Percentiles rank a stretch among this genome's conserved stretches.
phyloP scores from a whole-genome alignment of 2,888 invertebrate species.

The Nomada flava region DNA sequence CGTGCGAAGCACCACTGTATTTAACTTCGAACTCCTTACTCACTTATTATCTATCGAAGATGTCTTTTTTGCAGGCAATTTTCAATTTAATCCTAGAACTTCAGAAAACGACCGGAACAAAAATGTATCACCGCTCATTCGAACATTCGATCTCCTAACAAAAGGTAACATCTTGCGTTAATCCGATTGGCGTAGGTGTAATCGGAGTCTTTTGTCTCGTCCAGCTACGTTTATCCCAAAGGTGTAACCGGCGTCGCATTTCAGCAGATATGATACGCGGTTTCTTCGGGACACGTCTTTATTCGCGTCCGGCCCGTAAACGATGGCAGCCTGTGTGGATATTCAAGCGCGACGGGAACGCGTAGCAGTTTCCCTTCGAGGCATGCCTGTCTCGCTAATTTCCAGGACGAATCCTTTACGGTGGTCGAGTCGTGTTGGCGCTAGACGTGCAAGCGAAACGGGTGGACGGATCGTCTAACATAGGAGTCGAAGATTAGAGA shows the following conservation, averaged over 20 bases:
- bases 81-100: too few relatives aligned
- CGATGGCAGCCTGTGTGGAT: neutral
- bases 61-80: too few relatives aligned
- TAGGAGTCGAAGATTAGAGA: conserved; percentile 3
- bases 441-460: neutral
- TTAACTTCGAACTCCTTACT: too few relatives aligned
- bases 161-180: neutral
- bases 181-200: conserved; percentile 16
- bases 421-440: neutral
- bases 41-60: too few relatives aligned
- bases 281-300: conserved; percentile 32
- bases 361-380: neutral
- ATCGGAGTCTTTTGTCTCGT: conserved; percentile 14
- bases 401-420: conserved; percentile 1
- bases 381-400: neutral
- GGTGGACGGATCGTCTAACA: conserved; percentile 13
- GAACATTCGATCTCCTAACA: neutral
- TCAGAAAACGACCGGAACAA: neutral
- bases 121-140: neutral
- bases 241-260: neutral
- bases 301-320: conserved; percentile 6
- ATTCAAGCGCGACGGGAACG: neutral
- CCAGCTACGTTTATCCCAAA: neutral
- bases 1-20: too few relatives aligned
- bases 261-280: conserved; percentile 36